Conservation (phyloP, 2,888 invertebrate genomes). For the Clitarchus hookeri region DNA sequence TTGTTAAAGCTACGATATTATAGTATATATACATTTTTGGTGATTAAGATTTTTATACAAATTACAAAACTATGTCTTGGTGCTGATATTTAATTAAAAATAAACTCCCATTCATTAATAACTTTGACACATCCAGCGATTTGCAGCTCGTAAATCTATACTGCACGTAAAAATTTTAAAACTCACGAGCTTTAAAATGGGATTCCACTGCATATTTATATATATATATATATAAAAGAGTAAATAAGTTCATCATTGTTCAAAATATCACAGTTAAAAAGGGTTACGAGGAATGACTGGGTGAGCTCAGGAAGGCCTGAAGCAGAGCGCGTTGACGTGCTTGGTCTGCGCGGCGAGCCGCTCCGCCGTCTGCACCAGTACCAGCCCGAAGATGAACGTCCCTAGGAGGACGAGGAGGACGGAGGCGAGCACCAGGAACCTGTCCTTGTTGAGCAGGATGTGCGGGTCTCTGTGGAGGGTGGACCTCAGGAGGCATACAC, state of each 20-base stretch:
- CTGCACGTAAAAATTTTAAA: background rate
- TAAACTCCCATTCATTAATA: no score
- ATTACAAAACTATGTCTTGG: no score
- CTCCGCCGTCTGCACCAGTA: conserved; percentile 53
- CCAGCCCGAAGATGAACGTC: conserved; percentile 55
- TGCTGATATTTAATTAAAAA: no score
- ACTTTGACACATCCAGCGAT: no score
- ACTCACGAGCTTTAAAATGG: background rate
- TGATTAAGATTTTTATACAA: no score
- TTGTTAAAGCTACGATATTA: no score
- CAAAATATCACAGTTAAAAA: background rate
- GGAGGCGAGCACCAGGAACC: conserved; percentile 50
- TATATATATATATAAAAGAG: no score
- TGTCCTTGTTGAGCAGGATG: conserved; percentile 52
- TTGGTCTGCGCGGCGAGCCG: conserved; percentile 39
- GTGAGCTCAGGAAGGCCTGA: background rate
- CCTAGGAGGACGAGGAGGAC: conserved; percentile 53
- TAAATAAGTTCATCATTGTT: background rate
- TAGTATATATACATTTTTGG: no score
- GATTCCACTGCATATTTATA: no score
- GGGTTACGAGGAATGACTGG: background rate
- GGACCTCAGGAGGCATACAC: conserved; percentile 54
- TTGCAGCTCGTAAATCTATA: background rate
- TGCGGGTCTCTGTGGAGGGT: conserved; percentile 52
- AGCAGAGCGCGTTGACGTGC: background rate